Conservation (phyloP, 2,797 vertebrate species). For the Gymnocypris eckloni region DNA sequence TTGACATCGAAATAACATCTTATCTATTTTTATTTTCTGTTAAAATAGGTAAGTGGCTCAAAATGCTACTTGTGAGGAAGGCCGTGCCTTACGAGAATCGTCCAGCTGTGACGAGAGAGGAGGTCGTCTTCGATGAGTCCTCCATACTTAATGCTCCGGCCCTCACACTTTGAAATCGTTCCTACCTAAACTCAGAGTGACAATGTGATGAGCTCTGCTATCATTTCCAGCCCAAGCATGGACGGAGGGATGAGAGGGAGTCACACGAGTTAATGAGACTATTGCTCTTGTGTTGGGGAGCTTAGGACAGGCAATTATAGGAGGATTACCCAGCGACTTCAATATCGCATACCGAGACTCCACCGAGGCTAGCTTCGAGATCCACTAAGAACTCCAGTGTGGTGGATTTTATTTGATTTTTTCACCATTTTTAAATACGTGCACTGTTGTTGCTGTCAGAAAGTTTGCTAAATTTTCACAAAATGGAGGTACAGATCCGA, state of each 20-base stretch:
- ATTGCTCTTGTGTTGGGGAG: conserved; percentile 70
- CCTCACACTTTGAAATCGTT: conserved; percentile 64
- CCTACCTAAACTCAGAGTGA: conserved; percentile 58
- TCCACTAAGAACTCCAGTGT: conserved; percentile 58
- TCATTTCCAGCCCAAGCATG: conserved; percentile 71
- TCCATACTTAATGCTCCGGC: conserved; percentile 50
- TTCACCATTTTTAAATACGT: conserved; percentile 56
- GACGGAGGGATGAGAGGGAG: conserved; percentile 77
- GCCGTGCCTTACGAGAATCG: conserved; percentile 62
- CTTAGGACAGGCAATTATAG: conserved; percentile 72
- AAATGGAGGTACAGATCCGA: conserved; percentile 88
- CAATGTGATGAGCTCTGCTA: conserved; percentile 70
- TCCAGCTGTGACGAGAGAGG: conserved; percentile 63
- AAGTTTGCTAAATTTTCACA: conserved; percentile 62
- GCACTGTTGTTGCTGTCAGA: conserved; percentile 47
- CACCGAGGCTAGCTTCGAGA: conserved; percentile 50
- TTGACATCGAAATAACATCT: conserved; percentile 44
- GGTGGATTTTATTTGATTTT: conserved; percentile 58
- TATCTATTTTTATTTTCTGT: conserved; percentile 63
- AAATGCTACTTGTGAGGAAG: conserved; percentile 64
- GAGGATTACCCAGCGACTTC: conserved; percentile 74
- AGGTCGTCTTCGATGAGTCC: conserved; percentile 61
- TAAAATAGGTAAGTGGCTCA: conserved; percentile 72
- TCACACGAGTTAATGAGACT: conserved; percentile 75
- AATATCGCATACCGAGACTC: conserved; percentile 49